A percentile compares a stretch with the other conserved stretches of the same genome.
Conservation (phyloP, 2,888 invertebrate species). For the Yponomeuta cagnagella region DNA sequence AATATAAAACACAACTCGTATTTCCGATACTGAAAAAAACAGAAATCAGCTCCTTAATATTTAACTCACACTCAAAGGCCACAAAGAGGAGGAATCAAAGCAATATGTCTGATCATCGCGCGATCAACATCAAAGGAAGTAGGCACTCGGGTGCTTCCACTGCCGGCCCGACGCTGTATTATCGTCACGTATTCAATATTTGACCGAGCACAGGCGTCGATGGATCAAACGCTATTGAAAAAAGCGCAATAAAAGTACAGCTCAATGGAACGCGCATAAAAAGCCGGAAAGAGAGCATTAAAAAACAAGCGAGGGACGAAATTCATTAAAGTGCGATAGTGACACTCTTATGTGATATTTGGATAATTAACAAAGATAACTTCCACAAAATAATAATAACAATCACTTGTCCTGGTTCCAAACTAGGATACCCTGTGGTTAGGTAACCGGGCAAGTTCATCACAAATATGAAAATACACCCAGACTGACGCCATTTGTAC, state of each 20-base stretch:
- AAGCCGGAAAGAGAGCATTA: too few relatives aligned
- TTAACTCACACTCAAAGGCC: neutral
- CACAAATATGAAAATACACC: too few relatives aligned
- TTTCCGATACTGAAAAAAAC: neutral
- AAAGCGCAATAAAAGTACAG: neutral
- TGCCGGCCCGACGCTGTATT: neutral
- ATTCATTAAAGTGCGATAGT: too few relatives aligned
- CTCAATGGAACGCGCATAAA: neutral
- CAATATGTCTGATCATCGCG: neutral
- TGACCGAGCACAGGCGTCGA: neutral
- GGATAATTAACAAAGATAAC: too few relatives aligned
- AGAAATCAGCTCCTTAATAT: neutral
- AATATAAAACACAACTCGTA: neutral
- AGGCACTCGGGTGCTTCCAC: neutral
- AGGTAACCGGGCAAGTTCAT: too few relatives aligned
- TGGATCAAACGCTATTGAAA: neutral
- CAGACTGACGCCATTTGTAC: too few relatives aligned
- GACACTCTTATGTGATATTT: too few relatives aligned
- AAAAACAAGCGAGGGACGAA: too few relatives aligned
- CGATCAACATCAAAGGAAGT: neutral
- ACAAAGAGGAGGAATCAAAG: neutral
- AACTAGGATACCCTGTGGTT: too few relatives aligned
- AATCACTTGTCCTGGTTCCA: too few relatives aligned
- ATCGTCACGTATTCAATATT: slow-evolving; percentile 15
- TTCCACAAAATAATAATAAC: too few relatives aligned